phyloP scores from a whole-genome alignment of 2,113 vertebrate species.

The Perca schrenkii region DNA sequence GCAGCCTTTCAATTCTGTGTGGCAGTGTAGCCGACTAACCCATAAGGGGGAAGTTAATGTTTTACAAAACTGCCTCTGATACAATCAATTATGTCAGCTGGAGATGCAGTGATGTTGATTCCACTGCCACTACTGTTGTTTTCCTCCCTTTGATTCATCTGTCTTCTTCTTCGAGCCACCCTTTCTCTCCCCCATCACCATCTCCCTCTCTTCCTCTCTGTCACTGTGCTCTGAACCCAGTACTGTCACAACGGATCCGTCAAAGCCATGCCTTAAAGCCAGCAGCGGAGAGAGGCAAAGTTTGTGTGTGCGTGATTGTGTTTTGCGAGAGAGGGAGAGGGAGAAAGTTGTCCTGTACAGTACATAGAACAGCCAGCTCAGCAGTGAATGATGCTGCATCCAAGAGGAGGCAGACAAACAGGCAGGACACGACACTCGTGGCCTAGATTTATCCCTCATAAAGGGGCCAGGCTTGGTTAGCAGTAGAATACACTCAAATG shows the following conservation, averaged over 20 bases:
- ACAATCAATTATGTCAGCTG: constrained; percentile 74
- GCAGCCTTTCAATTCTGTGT: constrained; percentile 10
- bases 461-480: constrained; percentile 28
- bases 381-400: constrained; percentile 72
- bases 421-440: constrained; percentile 52
- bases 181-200: constrained; percentile 51
- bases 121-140: constrained; percentile 62
- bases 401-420: constrained; percentile 60
- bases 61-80: constrained; percentile 75
- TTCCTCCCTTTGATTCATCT: constrained; percentile 74
- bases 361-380: constrained; percentile 75
- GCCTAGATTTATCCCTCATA: constrained; percentile 68
- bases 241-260: constrained; percentile 76
- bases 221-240: constrained; percentile 76
- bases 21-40: constrained; percentile 23
- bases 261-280: constrained; percentile 72
- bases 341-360: constrained; percentile 68
- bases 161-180: constrained; percentile 67
- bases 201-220: constrained; percentile 61
- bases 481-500: constrained; percentile 15
- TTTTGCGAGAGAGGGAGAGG: constrained; percentile 16
- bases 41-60: constrained; percentile 56
- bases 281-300: constrained; percentile 49
- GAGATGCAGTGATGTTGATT: constrained; percentile 70
- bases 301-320: constrained; percentile 59